These are phyloP conservation scores for Trissolcus basalis DNA, from an alignment of 1,140 invertebrate species.

Conservation along the genomic window DNA sequence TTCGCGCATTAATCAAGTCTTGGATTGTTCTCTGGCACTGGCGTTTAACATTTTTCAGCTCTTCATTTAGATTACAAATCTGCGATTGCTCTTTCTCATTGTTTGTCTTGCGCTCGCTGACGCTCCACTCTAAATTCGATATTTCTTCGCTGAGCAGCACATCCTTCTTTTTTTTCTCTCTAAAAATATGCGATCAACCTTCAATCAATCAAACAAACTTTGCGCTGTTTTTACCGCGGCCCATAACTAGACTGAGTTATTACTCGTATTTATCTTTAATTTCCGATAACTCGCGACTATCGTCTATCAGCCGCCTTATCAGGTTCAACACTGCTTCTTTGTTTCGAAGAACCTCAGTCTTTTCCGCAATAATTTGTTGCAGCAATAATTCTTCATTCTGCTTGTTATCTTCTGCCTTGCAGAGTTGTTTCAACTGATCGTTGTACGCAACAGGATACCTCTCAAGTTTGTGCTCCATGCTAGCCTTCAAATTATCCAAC, in stretches of 20 bases:
- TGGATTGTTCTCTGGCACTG: conserved; percentile 1
- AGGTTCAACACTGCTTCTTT: conserved; percentile 11
- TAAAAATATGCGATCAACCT: too few species aligned
- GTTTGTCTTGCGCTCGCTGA: background rate
- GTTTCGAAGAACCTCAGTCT: background rate
- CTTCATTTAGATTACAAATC: conserved; percentile 3
- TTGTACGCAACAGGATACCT: conserved; percentile 12
- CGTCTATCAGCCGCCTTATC: too few species aligned
- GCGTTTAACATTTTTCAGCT: conserved; percentile 11
- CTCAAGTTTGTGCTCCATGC: conserved; percentile 3
- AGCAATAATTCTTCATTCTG: conserved; percentile 3
- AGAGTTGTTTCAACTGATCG: conserved; percentile 16
- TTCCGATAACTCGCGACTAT: conserved; percentile 3
- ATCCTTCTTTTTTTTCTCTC: too few species aligned
- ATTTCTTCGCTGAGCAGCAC: too few species aligned
- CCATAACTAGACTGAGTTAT: too few species aligned
- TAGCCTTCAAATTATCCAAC: conserved; percentile 15
- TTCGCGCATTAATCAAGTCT: background rate
- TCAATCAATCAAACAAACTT: too few species aligned
- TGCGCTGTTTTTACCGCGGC: too few species aligned
- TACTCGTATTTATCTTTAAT: background rate
- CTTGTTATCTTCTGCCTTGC: conserved; percentile 14
- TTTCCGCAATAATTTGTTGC: conserved; percentile 7
- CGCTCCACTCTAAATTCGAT: too few species aligned
- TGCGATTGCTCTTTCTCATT: conserved; percentile 4